Percentiles rank a stretch among this genome's conserved stretches.
Conservation (phyloP, 35 echinoderm and acorn worm species). For the Ophiothrix spiculata region DNA sequence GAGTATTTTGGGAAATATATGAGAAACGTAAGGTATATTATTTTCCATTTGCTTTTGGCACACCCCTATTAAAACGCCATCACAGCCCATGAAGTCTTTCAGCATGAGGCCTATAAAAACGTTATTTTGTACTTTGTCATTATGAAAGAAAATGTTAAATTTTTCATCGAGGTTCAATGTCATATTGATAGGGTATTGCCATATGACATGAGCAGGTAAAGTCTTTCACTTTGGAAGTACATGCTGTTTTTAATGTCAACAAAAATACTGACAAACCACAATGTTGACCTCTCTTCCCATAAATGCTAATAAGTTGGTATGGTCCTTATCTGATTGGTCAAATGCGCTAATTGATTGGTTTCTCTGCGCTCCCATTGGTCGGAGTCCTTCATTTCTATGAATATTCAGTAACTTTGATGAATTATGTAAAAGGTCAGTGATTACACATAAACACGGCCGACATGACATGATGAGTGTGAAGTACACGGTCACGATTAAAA, state of each 20-base stretch:
- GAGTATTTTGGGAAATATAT: too few species aligned
- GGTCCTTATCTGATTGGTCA: not conserved
- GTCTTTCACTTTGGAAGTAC: too few species aligned
- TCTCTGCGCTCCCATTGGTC: not conserved
- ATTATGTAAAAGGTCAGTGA: not conserved
- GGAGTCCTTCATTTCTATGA: not conserved
- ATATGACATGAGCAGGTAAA: too few species aligned
- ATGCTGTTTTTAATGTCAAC: too few species aligned
- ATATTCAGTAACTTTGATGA: not conserved
- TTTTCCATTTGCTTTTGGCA: too few species aligned
- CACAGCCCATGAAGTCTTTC: not conserved
- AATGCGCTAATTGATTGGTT: not conserved
- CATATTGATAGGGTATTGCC: too few species aligned
- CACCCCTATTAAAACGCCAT: slow-evolving; percentile 11
- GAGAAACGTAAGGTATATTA: too few species aligned
- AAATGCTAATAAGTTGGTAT: slow-evolving; percentile 2
- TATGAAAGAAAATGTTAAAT: too few species aligned
- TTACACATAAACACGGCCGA: not conserved
- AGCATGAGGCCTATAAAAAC: too few species aligned
- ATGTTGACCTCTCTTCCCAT: not conserved
- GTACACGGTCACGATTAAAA: too few species aligned
- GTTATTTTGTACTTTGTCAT: too few species aligned
- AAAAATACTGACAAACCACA: not conserved
- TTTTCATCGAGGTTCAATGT: too few species aligned
- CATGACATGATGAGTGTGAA: not conserved